Percentiles rank a stretch among this genome's conserved stretches.
Evolutionary conservation across 2,888 invertebrate genomes (phyloP).

Genomic region (Slavum lentiscoides): DNA sequence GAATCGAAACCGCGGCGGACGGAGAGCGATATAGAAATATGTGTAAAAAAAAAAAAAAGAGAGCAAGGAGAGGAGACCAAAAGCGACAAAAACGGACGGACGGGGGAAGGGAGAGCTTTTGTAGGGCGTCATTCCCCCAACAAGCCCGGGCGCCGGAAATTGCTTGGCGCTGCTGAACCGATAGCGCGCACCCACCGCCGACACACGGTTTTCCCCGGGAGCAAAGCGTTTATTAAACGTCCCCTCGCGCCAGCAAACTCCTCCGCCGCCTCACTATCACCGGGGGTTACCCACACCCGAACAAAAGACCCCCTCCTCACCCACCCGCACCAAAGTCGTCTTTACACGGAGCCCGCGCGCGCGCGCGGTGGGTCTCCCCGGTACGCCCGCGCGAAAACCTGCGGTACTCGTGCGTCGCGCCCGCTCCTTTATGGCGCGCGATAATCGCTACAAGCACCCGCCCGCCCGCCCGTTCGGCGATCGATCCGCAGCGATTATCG

Average conservation of each 20-base stretch:
- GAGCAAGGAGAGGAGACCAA: not conserved
- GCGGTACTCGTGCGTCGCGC: not conserved
- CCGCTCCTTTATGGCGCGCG: not conserved
- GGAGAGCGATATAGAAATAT: no score
- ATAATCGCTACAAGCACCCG: not conserved
- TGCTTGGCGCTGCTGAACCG: conserved; percentile 49
- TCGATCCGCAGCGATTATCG: not conserved
- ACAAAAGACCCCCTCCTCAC: no score
- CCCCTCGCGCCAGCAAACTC: conserved; percentile 14
- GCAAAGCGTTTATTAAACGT: conserved; percentile 50
- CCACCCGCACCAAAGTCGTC: conserved; percentile 10
- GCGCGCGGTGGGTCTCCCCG: not conserved
- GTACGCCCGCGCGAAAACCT: not conserved
- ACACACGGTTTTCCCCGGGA: conserved; percentile 17
- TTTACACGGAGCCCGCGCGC: not conserved
- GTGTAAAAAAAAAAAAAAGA: not conserved
- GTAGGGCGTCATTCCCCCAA: conserved; percentile 30
- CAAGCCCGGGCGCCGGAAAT: conserved; percentile 33
- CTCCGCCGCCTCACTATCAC: not conserved
- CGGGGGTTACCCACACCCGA: not conserved
- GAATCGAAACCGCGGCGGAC: no score
- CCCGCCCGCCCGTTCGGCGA: not conserved
- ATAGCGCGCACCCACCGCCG: conserved; percentile 26
- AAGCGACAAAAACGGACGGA: conserved; percentile 15
- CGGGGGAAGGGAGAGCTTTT: conserved; percentile 31